phyloP scores from a whole-genome alignment of 2,797 vertebrate genomes.

The Anabas testudineus region DNA sequence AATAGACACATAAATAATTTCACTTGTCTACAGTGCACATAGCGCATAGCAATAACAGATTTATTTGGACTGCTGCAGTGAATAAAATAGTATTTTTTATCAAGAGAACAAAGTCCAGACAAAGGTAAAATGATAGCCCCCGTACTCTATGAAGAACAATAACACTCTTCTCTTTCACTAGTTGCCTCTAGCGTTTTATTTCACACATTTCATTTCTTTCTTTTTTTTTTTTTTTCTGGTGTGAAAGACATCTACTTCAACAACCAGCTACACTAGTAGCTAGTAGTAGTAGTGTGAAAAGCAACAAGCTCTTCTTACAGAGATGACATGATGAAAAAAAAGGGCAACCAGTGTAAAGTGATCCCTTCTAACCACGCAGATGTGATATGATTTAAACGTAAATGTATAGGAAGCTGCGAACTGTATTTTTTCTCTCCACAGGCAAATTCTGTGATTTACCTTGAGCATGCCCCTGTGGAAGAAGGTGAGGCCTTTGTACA shows the following conservation, averaged over 20 bases:
- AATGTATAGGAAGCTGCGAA: too few relatives aligned
- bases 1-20: neutral
- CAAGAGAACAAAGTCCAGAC: too few relatives aligned
- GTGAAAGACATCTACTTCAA: too few relatives aligned
- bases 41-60: too few relatives aligned
- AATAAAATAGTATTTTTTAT: too few relatives aligned
- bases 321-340: neutral
- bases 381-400: too few relatives aligned
- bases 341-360: neutral
- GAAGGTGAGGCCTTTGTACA: slow-evolving; percentile 98
- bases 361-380: neutral
- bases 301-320: neutral
- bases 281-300: neutral
- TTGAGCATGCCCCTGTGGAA: slow-evolving; percentile 98
- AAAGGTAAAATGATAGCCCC: too few relatives aligned
- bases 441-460: slow-evolving; percentile 85
- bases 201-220: neutral
- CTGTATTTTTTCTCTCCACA: too few relatives aligned
- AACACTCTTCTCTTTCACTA: neutral
- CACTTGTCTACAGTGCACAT: neutral
- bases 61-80: too few relatives aligned
- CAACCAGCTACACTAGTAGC: too few relatives aligned
- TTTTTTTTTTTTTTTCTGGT: too few relatives aligned
- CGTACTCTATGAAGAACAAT: too few relatives aligned
- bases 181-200: neutral